Base-by-base conservation (phyloP, 2,888 invertebrate genomes). In the Harpalus rubripes region DNA sequence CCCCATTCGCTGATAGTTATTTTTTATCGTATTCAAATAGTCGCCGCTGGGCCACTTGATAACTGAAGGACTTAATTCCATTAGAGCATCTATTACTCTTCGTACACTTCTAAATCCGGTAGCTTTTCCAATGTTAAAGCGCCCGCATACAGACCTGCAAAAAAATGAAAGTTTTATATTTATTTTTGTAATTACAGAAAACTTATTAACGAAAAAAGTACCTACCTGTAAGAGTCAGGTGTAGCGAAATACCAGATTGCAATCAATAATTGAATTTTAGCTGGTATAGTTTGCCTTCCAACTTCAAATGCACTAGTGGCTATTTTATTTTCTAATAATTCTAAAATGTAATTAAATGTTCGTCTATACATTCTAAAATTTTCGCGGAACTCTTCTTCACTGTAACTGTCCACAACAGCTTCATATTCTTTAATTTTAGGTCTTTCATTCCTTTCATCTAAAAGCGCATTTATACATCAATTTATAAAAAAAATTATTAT, bases 181-280 rank as follows among this genome's bases (percentile, higher is more conserved):
- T 44, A 44, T 44, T 44, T 44, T 58, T 58, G 6, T 58, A 58
- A 58, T 58, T 58, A 44, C 44, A 44, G 44, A 44, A 44, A 44
- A 44, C 44, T 44, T 44, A 44, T 44, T 44, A 44, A 44, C 44
- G 44, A 44, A 44, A 44, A 44, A 44, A 44, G 44, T 44, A 44
- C 44, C 44, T 44, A 80, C 81, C 81, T 39, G 52, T 81, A 81
- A 16, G 81, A 81, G 44, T 81, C 81, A 41, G 68, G 81, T 59
- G 81, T 81, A 52, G 81, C 80, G 32, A 80, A 80, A 32, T 80
- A 80, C 80, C 80, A 80, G 8, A 80, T 59, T 32, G 80, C 39
- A 7, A 80, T 1, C 32, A 80, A 61, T 32, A 65, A 32, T 32
- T 65, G 65, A 65, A 12, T 32, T 65, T 65, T 52, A 44, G 74